Base-by-base conservation (phyloP, 2,797 vertebrate species). In the Spea hammondii region DNA sequence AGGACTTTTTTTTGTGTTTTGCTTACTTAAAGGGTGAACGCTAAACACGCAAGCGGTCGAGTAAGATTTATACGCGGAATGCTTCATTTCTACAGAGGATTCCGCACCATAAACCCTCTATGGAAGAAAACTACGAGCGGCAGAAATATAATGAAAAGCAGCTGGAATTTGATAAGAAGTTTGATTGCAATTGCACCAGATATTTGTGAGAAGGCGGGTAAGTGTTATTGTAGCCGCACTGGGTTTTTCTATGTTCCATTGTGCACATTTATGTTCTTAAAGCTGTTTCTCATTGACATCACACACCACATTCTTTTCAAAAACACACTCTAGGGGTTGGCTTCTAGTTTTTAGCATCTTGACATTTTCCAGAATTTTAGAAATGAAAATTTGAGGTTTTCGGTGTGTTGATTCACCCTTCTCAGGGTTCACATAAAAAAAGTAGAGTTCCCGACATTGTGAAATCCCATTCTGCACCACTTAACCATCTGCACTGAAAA, bases 321-420 rank as follows among this genome's bases (percentile, higher is more conserved):
- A 55, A 64, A 57, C 50, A 5, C 50, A 62, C 48, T 57, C 48
- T 17, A 44, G 17, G 67, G 59, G 54, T 55, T 8, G 59, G 47
- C 44, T 45, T 53, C 55, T 9, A 53, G 32, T 7, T 77, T 50
- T 13, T 59, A 44, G 57, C 67, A 60, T 60, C 57, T 64, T 70
- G 67, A 77, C 57, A 62, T 70, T 70, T 64, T 51, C 8, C n/a
- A 67, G 48, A 77, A 77, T 77, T 32, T 60, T 45, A 76, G 69
- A 76, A 44, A 76, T 76, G n/a, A 13, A 62, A 65, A 65, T 74
- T 7, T 1, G 62, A 73, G 71, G 71, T 59, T 46, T 73, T 73
- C 4, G 9, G 60, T 50, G 45, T 73, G 71, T 73, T 73, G 60
- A 62, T 73, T 62, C 46, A 10, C 57, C 50, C 57, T 62, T 72